Percentiles rank a stretch among this genome's conserved stretches.
phyloP scores from a whole-genome alignment of 1,140 invertebrate genomes.

The Antheraea mylitta region DNA sequence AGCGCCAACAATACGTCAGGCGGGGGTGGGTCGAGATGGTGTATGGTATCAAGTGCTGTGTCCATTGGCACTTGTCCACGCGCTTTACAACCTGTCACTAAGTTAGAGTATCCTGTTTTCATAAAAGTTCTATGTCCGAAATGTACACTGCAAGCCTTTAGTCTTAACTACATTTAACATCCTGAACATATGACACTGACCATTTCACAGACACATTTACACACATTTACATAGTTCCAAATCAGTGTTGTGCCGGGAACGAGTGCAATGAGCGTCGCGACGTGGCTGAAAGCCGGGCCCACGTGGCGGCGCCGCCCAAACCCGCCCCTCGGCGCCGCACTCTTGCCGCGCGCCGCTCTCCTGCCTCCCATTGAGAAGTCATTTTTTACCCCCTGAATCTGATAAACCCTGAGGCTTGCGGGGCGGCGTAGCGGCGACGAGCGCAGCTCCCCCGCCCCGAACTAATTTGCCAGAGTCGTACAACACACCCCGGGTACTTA shows the following conservation, averaged over 20 bases:
- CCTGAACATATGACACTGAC: slow-evolving; percentile 21
- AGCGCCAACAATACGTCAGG: slow-evolving; percentile 91
- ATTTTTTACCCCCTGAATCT: slow-evolving; percentile 77
- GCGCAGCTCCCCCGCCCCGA: slow-evolving; percentile 73
- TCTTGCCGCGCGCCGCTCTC: slow-evolving; percentile 45
- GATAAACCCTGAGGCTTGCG: slow-evolving; percentile 60
- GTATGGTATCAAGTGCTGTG: slow-evolving; percentile 55
- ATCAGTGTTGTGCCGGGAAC: slow-evolving; percentile 28
- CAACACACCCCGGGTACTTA: slow-evolving; percentile 77
- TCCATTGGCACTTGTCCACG: slow-evolving; percentile 52
- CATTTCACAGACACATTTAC: slow-evolving; percentile 30
- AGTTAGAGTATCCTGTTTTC: slow-evolving; percentile 51
- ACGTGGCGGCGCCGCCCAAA: slow-evolving; percentile 67
- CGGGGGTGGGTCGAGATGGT: slow-evolving; percentile 78
- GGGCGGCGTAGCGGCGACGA: slow-evolving; percentile 32
- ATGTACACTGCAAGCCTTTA: slow-evolving; percentile 46
- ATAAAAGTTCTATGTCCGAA: slow-evolving; percentile 45
- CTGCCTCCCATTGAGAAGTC: slow-evolving; percentile 76
- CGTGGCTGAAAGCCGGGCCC: slow-evolving; percentile 46
- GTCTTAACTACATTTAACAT: slow-evolving; percentile 30
- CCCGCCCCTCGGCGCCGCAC: slow-evolving; percentile 56
- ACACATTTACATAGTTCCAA: slow-evolving; percentile 36
- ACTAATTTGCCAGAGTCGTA: slow-evolving; percentile 78
- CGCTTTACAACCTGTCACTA: slow-evolving; percentile 49
- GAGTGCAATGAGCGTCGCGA: slow-evolving; percentile 42